Conservation (phyloP, 2,797 vertebrate genomes). For the Loriculus beryllinus region DNA sequence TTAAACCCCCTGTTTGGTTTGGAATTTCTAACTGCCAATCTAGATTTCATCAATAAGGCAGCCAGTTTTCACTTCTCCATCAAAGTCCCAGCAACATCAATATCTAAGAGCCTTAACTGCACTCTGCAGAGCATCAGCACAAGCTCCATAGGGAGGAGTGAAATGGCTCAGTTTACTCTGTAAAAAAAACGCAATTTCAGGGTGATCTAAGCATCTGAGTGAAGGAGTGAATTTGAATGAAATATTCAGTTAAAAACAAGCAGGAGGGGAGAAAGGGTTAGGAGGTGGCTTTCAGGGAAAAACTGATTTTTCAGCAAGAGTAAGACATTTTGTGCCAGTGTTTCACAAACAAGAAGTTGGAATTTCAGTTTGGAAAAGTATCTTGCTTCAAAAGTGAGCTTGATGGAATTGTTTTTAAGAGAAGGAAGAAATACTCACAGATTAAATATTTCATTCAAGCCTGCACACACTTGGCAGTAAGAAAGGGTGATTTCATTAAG, state of each 20-base stretch:
- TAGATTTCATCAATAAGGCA: not conserved
- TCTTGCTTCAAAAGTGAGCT: not conserved
- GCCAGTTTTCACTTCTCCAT: not conserved
- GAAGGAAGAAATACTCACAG: not conserved
- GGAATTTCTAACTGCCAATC: not conserved
- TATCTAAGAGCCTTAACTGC: not conserved
- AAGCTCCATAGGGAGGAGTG: not conserved
- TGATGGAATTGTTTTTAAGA: not conserved
- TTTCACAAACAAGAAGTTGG: not conserved
- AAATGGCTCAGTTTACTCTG: not conserved
- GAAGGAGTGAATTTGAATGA: constrained; percentile 21
- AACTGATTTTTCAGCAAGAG: constrained; percentile 3
- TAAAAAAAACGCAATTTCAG: constrained; percentile 21
- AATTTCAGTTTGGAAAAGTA: not conserved
- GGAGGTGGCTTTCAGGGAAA: not conserved
- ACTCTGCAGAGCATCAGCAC: not conserved
- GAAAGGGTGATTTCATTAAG: not conserved
- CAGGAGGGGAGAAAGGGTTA: not conserved
- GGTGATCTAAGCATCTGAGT: not conserved
- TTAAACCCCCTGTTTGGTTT: not conserved
- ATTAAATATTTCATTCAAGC: not conserved
- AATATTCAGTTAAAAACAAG: not conserved
- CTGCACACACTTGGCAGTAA: not conserved
- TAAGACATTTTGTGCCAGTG: not conserved
- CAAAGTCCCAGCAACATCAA: not conserved